Percentiles rank a stretch among this genome's conserved stretches.
phyloP scores from a whole-genome alignment of 2,113 vertebrate genomes.

The Trogon melanurus region DNA sequence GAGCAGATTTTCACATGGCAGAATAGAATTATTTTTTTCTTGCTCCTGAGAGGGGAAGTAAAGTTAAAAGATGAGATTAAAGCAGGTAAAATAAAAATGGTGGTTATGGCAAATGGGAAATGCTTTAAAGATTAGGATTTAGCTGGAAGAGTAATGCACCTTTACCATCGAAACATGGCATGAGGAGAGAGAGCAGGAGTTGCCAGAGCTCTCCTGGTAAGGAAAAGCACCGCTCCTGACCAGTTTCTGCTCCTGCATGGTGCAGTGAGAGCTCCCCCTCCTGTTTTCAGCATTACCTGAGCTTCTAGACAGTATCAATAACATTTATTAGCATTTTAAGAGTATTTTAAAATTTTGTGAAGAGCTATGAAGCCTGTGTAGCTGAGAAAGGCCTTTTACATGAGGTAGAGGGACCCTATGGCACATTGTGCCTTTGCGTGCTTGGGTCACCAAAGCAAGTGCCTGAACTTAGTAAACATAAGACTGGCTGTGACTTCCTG shows the following conservation, averaged over 20 bases:
- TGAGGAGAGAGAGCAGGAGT: too few relatives aligned
- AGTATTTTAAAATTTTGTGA: background rate
- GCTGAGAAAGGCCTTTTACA: background rate
- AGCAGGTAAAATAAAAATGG: background rate
- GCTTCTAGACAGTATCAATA: background rate
- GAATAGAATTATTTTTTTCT: background rate
- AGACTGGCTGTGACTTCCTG: background rate
- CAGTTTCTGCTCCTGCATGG: background rate
- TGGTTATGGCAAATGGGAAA: background rate
- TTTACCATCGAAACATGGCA: background rate
- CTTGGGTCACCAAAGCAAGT: background rate
- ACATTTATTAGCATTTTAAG: background rate
- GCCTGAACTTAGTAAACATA: background rate
- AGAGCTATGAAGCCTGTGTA: background rate
- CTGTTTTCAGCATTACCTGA: background rate
- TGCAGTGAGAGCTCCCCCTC: slow-evolving; percentile 38
- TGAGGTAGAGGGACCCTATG: background rate
- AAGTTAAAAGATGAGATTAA: background rate
- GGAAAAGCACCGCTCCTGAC: background rate
- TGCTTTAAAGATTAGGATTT: background rate
- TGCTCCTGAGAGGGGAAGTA: background rate
- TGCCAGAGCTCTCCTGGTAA: background rate
- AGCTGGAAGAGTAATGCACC: background rate
- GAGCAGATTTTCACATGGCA: background rate
- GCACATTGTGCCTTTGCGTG: background rate